Evolutionary conservation across 2,113 vertebrate genomes (phyloP).

Genomic region (Asarcornis scutulata): DNA sequence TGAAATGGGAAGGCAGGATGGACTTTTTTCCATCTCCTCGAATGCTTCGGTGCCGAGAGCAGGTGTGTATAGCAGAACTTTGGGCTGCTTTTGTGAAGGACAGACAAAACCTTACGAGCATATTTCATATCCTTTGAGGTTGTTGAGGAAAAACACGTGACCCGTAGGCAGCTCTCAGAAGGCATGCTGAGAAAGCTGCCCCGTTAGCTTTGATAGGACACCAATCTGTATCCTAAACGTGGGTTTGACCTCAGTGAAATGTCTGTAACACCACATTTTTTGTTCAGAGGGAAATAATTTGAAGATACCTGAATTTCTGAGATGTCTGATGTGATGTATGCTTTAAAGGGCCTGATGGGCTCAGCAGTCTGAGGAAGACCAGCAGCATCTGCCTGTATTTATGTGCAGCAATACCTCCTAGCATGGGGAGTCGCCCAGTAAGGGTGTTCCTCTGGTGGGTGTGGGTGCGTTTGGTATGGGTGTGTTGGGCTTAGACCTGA

Average conservation of each 20-base stretch:
- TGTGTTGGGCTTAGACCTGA: background rate
- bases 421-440: too few relatives aligned
- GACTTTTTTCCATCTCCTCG: background rate
- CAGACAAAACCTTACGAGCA: background rate
- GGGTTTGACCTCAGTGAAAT: background rate
- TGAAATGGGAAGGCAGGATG: background rate
- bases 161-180: background rate
- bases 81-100: background rate
- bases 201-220: background rate
- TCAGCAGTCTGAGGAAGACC: background rate
- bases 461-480: background rate
- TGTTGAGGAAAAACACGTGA: background rate
- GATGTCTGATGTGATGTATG: background rate
- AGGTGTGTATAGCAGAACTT: background rate
- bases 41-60: background rate
- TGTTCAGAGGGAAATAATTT: background rate
- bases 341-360: background rate
- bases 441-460: background rate
- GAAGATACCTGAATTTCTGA: background rate
- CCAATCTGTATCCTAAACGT: background rate
- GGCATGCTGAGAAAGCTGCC: background rate
- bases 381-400: background rate
- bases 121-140: background rate
- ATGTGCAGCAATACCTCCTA: background rate
- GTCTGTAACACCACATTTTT: background rate